Evolutionary conservation across 2,113 vertebrate genomes (phyloP).

Genomic region (Mola mola): DNA sequence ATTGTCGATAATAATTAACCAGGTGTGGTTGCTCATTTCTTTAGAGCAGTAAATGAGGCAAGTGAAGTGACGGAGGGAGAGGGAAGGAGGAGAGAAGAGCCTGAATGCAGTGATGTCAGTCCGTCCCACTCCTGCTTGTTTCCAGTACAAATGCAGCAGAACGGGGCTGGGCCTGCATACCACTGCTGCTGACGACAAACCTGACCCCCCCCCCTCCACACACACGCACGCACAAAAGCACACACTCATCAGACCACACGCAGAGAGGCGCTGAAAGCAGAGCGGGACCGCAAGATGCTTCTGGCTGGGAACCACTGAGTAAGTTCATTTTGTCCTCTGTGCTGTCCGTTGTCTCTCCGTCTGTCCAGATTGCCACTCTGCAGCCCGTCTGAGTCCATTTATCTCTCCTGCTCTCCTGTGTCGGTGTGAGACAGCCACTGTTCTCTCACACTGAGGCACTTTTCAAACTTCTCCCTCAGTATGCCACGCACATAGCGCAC

Average conservation of each 20-base stretch:
- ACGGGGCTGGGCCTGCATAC: slow-evolving; percentile 52
- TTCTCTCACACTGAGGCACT: slow-evolving; percentile 61
- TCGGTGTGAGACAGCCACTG: slow-evolving; percentile 44
- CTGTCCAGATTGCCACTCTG: slow-evolving; percentile 45
- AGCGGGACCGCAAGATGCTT: slow-evolving; percentile 42
- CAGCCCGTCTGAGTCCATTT: slow-evolving; percentile 55
- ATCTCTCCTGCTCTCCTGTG: slow-evolving; percentile 48
- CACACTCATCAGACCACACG: slow-evolving; percentile 40
- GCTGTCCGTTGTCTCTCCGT: slow-evolving; percentile 27
- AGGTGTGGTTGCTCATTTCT: neutral
- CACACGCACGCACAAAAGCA: slow-evolving; percentile 30
- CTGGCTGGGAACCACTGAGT: slow-evolving; percentile 62
- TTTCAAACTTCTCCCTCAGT: slow-evolving; percentile 69
- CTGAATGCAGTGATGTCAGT: slow-evolving; percentile 68
- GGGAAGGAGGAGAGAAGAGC: slow-evolving; percentile 27
- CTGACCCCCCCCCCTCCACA: slow-evolving; percentile 39
- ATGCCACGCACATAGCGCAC: slow-evolving; percentile 56
- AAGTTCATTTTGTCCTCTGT: slow-evolving; percentile 60
- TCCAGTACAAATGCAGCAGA: slow-evolving; percentile 65
- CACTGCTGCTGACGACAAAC: slow-evolving; percentile 51
- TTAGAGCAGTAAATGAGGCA: neutral
- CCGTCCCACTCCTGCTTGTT: slow-evolving; percentile 67
- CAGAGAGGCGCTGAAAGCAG: slow-evolving; percentile 28
- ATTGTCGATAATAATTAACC: neutral
- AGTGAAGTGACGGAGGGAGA: neutral